Conservation (phyloP, 2,113 vertebrate species). For the Lophius piscatorius region DNA sequence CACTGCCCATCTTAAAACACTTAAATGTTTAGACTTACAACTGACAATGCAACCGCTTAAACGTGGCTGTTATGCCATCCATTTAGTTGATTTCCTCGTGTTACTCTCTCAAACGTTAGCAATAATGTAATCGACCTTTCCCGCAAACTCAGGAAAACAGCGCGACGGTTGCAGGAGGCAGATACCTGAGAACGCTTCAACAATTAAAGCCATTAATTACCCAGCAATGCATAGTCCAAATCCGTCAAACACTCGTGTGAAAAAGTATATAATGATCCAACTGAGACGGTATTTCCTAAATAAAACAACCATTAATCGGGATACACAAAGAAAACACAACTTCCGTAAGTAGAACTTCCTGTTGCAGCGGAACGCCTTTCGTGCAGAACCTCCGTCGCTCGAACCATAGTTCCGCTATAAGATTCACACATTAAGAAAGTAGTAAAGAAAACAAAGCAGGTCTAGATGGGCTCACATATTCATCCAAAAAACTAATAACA, state of each 20-base stretch:
- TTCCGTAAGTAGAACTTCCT: slow-evolving; percentile 82
- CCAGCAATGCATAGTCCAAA: slow-evolving; percentile 66
- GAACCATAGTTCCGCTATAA: slow-evolving; percentile 73
- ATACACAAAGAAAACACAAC: slow-evolving; percentile 87
- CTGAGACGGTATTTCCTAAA: slow-evolving; percentile 69
- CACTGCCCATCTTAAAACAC: background rate
- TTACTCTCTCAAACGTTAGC: slow-evolving; percentile 19
- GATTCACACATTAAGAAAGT: slow-evolving; percentile 36
- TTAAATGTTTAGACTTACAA: background rate
- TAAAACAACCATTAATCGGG: slow-evolving; percentile 80
- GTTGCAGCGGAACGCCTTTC: slow-evolving; percentile 73
- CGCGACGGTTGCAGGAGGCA: slow-evolving; percentile 34
- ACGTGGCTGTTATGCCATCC: background rate
- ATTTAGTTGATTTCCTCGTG: slow-evolving; percentile 6
- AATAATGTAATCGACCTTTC: slow-evolving; percentile 38
- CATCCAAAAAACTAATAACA: background rate
- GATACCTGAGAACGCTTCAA: slow-evolving; percentile 31
- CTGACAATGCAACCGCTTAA: background rate
- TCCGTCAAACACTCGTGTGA: slow-evolving; percentile 1
- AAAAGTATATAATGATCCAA: slow-evolving; percentile 33
- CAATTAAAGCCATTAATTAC: slow-evolving; percentile 47
- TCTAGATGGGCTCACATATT: slow-evolving; percentile 1
- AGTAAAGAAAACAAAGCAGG: slow-evolving; percentile 48
- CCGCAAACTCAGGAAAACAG: slow-evolving; percentile 65
- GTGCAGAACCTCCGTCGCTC: slow-evolving; percentile 63